Percentiles rank a stretch among this genome's conserved stretches.
These are phyloP conservation scores for Mesorhabditis sp. DNA, from an alignment of 2,888 invertebrate species.

Conservation along the genomic window DNA sequence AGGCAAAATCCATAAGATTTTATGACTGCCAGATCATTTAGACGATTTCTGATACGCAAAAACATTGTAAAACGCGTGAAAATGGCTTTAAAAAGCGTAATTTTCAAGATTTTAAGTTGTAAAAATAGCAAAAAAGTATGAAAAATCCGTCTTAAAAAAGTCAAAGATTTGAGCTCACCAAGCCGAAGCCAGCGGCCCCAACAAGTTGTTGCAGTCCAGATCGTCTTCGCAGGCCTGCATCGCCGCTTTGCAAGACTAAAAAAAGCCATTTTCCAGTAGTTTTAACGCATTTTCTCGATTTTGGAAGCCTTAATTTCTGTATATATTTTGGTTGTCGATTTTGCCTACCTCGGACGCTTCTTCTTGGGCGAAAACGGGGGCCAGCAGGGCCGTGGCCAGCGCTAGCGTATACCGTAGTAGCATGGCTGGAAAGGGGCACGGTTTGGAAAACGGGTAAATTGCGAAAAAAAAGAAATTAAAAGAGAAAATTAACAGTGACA, in stretches of 20 bases:
- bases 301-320: not conserved
- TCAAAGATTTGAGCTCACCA: too few species aligned
- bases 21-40: too few species aligned
- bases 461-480: not conserved
- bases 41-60: too few species aligned
- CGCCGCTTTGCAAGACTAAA: slow-evolving; percentile 43
- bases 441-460: not conserved
- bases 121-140: too few species aligned
- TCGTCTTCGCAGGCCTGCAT: slow-evolving; percentile 52
- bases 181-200: slow-evolving; percentile 55
- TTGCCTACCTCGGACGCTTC: slow-evolving; percentile 21
- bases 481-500: not conserved
- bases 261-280: not conserved
- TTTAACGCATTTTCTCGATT: not conserved
- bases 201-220: slow-evolving; percentile 53
- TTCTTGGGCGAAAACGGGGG: slow-evolving; percentile 21
- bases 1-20: too few species aligned
- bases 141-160: too few species aligned
- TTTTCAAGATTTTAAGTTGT: too few species aligned
- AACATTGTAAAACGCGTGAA: too few species aligned
- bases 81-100: too few species aligned
- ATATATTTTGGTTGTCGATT: not conserved
- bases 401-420: not conserved
- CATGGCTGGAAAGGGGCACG: not conserved
- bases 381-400: not conserved